Base-by-base conservation (phyloP, 2,113 vertebrate species). In the Azemiops feae region DNA sequence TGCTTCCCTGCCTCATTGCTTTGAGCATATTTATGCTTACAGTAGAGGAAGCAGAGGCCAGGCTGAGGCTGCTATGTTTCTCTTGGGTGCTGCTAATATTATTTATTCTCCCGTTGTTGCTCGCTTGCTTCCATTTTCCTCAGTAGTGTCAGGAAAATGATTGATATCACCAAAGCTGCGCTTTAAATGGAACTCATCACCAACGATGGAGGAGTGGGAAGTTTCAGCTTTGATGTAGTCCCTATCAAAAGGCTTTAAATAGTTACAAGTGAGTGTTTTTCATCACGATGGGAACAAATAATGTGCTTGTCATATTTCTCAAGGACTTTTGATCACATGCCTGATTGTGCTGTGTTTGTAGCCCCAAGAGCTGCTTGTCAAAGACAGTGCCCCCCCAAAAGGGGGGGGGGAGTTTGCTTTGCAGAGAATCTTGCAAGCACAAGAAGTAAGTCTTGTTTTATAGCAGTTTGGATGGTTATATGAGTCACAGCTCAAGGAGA, bases 221-320 rank as follows among this genome's bases (percentile, higher is more conserved):
- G 30, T 81, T 60, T 91, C 85, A 89, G 60, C 95, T 96, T 96
- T 97, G 89, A 95, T 96, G 85, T 93, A 34, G 60, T 94, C 88
- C 94, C 4, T 95, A 92, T 95, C 93, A 90, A 89, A 91, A 94
- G 93, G n/a, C 88, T 91, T 92, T 74, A 93, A 96, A 93, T 47
- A 90, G 91, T 92, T 91, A 87, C 92, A 87, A 81, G 27, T 43
- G 39, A 85, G 88, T n/a, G 12, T 93, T 89, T 90, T 43, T 95
- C 93, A 64, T 3, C 93, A 81, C 0, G 2, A 86, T 87, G 55
- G 58, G 94, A 64, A 0, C 1, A 81, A 93, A 54, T 74, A 81
- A 81, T 89, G 53, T 39, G 39, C 53, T 22, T 81, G 50, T 96
- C 94, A 60, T 89, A n/a, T 94, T 96, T 95, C 94, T 93, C 92